Evolutionary conservation across 2,888 invertebrate genomes (phyloP), one percentile per base, ranked within the genome.

Genomic region (Drosophila buzzatii): DNA sequence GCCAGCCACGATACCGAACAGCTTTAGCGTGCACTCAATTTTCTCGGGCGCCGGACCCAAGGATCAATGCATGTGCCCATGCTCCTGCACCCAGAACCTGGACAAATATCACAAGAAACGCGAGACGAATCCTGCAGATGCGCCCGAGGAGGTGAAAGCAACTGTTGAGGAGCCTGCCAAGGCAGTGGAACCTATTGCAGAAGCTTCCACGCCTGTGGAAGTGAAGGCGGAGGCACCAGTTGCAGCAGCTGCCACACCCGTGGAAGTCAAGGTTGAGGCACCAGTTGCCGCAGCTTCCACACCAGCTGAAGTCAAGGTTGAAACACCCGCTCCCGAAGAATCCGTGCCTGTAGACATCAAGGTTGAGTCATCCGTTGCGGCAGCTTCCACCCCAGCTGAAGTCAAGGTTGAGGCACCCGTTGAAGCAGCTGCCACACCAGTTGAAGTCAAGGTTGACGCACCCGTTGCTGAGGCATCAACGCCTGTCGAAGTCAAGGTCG

Each of bases 51-150:
- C 73, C 27, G 86, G 82, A 27, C 89, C 83, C 12, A 87, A 88
- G 63, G 91, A 92, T 73, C 92, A 93, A 67, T 92, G 92, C 76
- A 92, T 92, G 92, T 92, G 92, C 59, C 92, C 92, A 8, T 92
- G 92, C 69, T 92, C 92, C 27, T 92, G 92, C 76, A 91, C 90
- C 14, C 92, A 92, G 77, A 92, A 92, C 23, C 71, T 92, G 68
- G 91, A 92, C 20, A 84, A 82, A 66, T 66, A 81, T 18, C 85
- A 91, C 59, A 84, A 85, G 73, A 91, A 92, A 75, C 92, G 92
- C 61, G 86, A 89, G 41, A 61, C 75, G 16, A 85, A 58, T 47
- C 72, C 75, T 6, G 75, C 65, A 9, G 67, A 66, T 31, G 76
- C 64, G 2, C 45, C 52, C 8, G 63, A 18, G 20, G 63, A 18